Conservation (phyloP, 2,888 invertebrate species). For the Harpalus rufipes region DNA sequence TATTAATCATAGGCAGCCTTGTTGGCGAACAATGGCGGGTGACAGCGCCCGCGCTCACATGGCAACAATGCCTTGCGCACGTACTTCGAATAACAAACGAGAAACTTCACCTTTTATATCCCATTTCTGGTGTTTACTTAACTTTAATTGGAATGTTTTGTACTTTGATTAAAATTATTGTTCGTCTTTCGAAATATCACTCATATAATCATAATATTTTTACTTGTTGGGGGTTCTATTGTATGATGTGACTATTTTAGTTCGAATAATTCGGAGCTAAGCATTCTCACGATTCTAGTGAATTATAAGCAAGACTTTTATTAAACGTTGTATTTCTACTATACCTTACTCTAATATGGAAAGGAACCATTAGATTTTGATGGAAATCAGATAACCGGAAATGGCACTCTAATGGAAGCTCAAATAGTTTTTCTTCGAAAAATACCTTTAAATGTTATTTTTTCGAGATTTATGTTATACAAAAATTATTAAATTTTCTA, state of each 20-base stretch:
- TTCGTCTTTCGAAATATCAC: constrained; percentile 35
- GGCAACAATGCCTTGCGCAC: constrained; percentile 21
- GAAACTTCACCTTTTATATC: constrained; percentile 40
- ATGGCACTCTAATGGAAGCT: no score
- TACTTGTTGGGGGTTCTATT: constrained; percentile 2
- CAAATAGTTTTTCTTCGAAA: no score
- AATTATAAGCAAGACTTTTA: no score
- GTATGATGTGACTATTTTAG: neutral
- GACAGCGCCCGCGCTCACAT: constrained; percentile 58
- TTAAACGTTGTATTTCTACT: no score
- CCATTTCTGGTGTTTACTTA: constrained; percentile 43
- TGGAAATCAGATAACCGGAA: no score
- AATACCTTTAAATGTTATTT: no score
- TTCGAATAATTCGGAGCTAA: no score
- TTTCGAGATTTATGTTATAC: no score
- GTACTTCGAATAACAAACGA: constrained; percentile 23
- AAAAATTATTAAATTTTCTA: no score
- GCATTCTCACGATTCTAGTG: no score
- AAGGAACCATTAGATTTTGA: no score
- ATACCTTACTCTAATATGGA: no score
- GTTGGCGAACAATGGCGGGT: constrained; percentile 73
- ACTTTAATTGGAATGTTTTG: constrained; percentile 42
- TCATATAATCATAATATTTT: constrained; percentile 17
- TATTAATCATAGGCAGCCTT: constrained; percentile 76
- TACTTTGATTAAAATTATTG: constrained; percentile 44